Conservation (phyloP, 2,888 invertebrate genomes). For the Ptilodon capucinus region DNA sequence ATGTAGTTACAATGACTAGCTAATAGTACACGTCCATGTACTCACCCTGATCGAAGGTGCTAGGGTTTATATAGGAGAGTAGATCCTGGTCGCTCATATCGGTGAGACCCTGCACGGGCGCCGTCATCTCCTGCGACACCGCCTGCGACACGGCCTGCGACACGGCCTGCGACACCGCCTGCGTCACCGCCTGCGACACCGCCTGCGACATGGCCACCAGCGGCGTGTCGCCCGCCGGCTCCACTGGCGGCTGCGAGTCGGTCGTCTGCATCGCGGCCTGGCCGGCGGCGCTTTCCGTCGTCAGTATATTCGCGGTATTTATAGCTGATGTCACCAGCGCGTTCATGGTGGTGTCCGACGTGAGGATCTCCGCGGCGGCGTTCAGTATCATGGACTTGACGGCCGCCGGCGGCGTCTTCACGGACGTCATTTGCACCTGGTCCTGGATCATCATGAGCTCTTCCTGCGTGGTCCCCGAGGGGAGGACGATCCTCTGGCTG, state of each 20-base stretch:
- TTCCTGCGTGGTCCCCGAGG: slow-evolving; percentile 47
- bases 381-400: slow-evolving; percentile 90
- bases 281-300: slow-evolving; percentile 55
- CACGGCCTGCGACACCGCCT: slow-evolving; percentile 75
- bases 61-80: slow-evolving; percentile 94
- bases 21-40: slow-evolving; percentile 59
- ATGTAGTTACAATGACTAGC: slow-evolving; percentile 10
- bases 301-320: slow-evolving; percentile 75
- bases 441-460: slow-evolving; percentile 70
- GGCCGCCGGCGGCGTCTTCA: slow-evolving; percentile 83
- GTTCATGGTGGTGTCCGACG: slow-evolving; percentile 84
- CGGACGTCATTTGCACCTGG: slow-evolving; percentile 62
- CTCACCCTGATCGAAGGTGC: slow-evolving; percentile 93
- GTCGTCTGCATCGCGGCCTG: slow-evolving; percentile 38
- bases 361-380: slow-evolving; percentile 87
- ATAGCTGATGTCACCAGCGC: slow-evolving; percentile 80
- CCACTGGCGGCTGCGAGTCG: slow-evolving; percentile 55
- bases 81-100: slow-evolving; percentile 94
- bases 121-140: slow-evolving; percentile 78
- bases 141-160: slow-evolving; percentile 76
- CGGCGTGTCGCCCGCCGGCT: slow-evolving; percentile 63
- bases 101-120: slow-evolving; percentile 88
- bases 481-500: slow-evolving; percentile 46
- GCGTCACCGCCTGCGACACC: slow-evolving; percentile 76
- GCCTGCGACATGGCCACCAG: slow-evolving; percentile 77